A percentile compares a stretch with the other conserved stretches of the same genome.
These are phyloP conservation scores for Sylvietta virens DNA, from an alignment of 2,113 vertebrate species.

Conservation along the genomic window DNA sequence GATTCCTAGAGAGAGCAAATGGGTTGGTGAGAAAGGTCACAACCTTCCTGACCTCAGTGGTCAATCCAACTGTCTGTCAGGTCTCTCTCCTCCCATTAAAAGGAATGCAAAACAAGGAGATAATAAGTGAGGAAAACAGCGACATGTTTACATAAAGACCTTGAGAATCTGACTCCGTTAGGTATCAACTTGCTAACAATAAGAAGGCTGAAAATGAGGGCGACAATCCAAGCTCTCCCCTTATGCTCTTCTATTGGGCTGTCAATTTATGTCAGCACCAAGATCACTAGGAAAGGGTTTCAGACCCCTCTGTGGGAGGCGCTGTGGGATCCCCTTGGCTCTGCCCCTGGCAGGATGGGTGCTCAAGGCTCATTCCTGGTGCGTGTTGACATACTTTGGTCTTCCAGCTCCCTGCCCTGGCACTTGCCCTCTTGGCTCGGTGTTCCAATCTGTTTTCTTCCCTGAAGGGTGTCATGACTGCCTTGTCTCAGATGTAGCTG, in stretches of 20 bases:
- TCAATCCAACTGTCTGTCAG: too few relatives aligned
- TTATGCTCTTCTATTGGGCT: neutral
- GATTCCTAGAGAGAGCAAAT: too few relatives aligned
- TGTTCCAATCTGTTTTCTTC: neutral
- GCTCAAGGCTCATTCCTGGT: neutral
- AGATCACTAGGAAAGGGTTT: neutral
- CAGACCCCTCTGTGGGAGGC: neutral
- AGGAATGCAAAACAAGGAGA: too few relatives aligned
- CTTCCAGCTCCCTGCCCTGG: neutral
- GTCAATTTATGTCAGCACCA: neutral
- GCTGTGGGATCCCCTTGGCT: neutral
- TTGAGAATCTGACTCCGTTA: too few relatives aligned
- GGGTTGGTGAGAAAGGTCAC: too few relatives aligned
- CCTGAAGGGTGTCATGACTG: neutral
- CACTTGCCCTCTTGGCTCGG: neutral
- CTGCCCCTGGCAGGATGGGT: neutral
- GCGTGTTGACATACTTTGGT: accelerated
- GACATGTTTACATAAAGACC: too few relatives aligned
- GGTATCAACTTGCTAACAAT: too few relatives aligned
- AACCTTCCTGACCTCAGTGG: too few relatives aligned
- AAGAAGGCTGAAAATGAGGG: too few relatives aligned
- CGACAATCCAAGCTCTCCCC: neutral
- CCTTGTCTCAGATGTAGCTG: neutral
- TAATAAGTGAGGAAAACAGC: too few relatives aligned
- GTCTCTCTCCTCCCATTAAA: too few relatives aligned